Evolutionary conservation across 2,113 vertebrate species (phyloP), one percentile per base, ranked within the genome.

Genomic region (Pelusios castaneus): DNA sequence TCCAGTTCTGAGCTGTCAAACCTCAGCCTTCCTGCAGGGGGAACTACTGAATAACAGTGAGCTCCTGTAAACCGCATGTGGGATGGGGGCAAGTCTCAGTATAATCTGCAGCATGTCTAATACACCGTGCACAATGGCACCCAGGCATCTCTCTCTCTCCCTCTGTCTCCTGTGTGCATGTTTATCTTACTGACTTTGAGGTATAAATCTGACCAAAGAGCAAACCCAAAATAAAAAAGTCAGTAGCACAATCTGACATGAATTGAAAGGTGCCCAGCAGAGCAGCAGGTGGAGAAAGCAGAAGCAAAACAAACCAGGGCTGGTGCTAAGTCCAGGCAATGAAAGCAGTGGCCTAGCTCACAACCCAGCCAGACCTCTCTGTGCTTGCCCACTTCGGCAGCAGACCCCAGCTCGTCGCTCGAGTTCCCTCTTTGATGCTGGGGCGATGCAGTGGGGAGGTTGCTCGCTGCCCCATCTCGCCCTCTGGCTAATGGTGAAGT

Each of bases 31-130:
- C 41, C 73, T 43, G 73, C 24, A 27, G 41, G 24, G 24, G 13
- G 41, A 6, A 5, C 73, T 76, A 76, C 8, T 43, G 41, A 27
- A 45, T 52, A 38, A 45, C 21, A 10, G 7, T 82, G 76, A 95
- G 29, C 0, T 25, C 10, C 31, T 17, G 75, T 24, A 63, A 34
- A 6, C 82, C 22, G 5, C 29, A 10, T 6, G 4, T 1, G 1
- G 0, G 8, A 7, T 2, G 6, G 38, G 43, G 24, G 80, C 29
- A 1, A 60, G 85, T 13, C 56, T 47, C 34, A 0, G 34, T 3
- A 24, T 0, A 1, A 16, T 38, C 52, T 77, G 34, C 21, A 63
- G 91, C 34, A 31, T 41, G 63, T 92, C 47, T 3, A 5, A 67
- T 88, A 63, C 77, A 8, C 47, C 10, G 3, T 8, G 47, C 47